phyloP scores from a whole-genome alignment of 2,113 vertebrate species.

The Holacanthus passer region DNA sequence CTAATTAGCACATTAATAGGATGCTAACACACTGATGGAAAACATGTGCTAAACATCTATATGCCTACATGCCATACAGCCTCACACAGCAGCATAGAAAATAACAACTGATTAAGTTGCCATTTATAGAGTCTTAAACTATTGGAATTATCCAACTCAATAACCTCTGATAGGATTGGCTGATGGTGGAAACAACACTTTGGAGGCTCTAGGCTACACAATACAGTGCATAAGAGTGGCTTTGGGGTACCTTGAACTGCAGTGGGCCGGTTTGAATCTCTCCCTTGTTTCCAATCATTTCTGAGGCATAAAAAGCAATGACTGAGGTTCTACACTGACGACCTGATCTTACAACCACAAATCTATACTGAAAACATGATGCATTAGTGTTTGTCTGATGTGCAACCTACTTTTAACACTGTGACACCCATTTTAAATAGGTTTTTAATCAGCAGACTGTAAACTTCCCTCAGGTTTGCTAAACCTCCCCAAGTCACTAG shows the following conservation, averaged over 20 bases:
- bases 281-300: too few relatives aligned
- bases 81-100: too few relatives aligned
- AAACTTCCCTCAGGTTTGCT: neutral
- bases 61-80: too few relatives aligned
- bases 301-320: neutral
- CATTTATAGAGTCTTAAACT: neutral
- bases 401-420: neutral
- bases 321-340: neutral
- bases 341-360: neutral
- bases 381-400: neutral
- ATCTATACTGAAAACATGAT: neutral
- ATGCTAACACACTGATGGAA: neutral
- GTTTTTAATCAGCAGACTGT: neutral
- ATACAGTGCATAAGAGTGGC: neutral
- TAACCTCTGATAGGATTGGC: too few relatives aligned
- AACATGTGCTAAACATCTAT: too few relatives aligned
- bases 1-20: neutral
- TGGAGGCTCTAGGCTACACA: neutral
- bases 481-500: neutral
- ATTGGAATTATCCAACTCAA: neutral
- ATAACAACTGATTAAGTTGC: too few relatives aligned
- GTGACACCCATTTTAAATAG: too few relatives aligned
- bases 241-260: too few relatives aligned
- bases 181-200: neutral
- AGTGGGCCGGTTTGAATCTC: too few relatives aligned